These are phyloP conservation scores for Rachycentron canadum DNA, from an alignment of 2,797 vertebrate genomes.

Conservation along the genomic window DNA sequence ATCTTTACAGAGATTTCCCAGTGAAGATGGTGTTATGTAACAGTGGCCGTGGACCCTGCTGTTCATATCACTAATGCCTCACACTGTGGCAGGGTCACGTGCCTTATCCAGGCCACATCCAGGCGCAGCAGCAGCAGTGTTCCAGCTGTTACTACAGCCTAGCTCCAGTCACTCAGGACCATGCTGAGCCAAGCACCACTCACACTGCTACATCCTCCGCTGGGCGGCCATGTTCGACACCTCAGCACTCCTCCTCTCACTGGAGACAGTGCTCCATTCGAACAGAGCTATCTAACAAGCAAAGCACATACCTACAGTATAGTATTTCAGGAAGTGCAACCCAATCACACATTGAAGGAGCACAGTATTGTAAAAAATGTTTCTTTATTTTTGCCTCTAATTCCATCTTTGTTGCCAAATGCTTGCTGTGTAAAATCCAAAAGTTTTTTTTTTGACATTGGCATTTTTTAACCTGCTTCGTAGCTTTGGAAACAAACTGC, in stretches of 20 bases:
- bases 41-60: constrained; percentile 76
- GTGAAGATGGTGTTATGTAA: constrained; percentile 81
- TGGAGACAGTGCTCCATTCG: neutral
- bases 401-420: neutral
- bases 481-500: neutral
- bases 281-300: neutral
- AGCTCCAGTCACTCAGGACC: constrained; percentile 70
- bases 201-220: constrained; percentile 42
- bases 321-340: neutral
- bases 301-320: neutral
- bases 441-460: neutral
- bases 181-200: constrained; percentile 60
- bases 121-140: constrained; percentile 75
- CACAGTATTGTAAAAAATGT: neutral
- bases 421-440: neutral
- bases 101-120: constrained; percentile 80
- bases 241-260: constrained; percentile 16
- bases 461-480: constrained; percentile 3
- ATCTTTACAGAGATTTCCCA: constrained; percentile 79
- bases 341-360: neutral
- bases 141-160: constrained; percentile 83
- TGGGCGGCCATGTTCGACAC: constrained; percentile 56
- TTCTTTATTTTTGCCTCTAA: neutral
- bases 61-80: constrained; percentile 85
- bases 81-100: constrained; percentile 79